phyloP scores from a whole-genome alignment of 1,140 invertebrate genomes.

The Heliconius hermathena region DNA sequence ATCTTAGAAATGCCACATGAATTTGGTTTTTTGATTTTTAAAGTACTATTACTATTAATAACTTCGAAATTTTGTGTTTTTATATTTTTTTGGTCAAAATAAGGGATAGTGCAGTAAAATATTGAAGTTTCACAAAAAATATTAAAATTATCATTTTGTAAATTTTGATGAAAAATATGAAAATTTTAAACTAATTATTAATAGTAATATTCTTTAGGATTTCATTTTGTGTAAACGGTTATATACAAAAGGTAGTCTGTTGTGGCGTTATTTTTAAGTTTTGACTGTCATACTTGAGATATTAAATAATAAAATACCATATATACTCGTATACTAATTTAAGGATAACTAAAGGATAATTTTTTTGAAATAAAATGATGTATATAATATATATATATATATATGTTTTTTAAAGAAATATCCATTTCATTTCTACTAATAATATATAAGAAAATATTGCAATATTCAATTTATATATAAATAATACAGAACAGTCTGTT shows the following conservation, averaged over 20 bases:
- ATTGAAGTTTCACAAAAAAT: not conserved
- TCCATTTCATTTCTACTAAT: too few relatives aligned
- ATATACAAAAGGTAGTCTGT: slow-evolving; percentile 16
- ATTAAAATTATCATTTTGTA: not conserved
- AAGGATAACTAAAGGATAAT: too few relatives aligned
- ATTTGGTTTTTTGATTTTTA: not conserved
- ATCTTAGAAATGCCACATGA: slow-evolving; percentile 43
- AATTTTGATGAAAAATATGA: not conserved
- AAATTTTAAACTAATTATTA: slow-evolving; percentile 1
- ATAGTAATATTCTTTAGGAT: slow-evolving; percentile 11
- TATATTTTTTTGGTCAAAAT: not conserved
- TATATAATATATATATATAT: not conserved
- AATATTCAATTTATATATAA: not conserved
- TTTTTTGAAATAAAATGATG: not conserved
- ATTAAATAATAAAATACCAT: not conserved
- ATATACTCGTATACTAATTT: too few relatives aligned
- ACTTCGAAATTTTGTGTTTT: not conserved
- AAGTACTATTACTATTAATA: slow-evolving; percentile 16
- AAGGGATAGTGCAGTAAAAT: not conserved
- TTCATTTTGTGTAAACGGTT: slow-evolving; percentile 12
- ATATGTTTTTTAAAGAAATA: too few relatives aligned
- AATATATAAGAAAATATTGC: too few relatives aligned
- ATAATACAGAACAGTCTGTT: not conserved
- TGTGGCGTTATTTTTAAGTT: slow-evolving; percentile 32
- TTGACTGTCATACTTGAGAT: slow-evolving; percentile 18